A percentile compares a stretch with the other conserved stretches of the same genome.
Evolutionary conservation across 2,888 invertebrate genomes (phyloP).

Genomic region (Philereme transversata): DNA sequence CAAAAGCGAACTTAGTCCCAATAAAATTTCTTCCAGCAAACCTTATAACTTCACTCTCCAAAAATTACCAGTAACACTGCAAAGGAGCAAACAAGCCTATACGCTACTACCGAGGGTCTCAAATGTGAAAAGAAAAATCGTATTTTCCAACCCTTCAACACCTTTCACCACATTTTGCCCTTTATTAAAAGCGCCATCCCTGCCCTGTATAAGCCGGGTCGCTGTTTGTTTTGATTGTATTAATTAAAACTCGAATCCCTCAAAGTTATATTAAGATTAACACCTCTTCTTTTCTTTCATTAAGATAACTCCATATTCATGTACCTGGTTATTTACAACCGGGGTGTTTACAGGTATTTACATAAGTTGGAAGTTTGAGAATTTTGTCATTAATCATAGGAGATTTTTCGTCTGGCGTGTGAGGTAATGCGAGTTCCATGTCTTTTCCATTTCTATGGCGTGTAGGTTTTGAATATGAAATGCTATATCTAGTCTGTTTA

Average conservation of each 20-base stretch:
- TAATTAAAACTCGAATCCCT: slow-evolving; percentile 76
- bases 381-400: slow-evolving; percentile 32
- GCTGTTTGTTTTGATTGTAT: slow-evolving; percentile 83
- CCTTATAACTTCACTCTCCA: too few relatives aligned
- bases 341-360: slow-evolving; percentile 37
- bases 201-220: slow-evolving; percentile 63
- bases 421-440: not conserved
- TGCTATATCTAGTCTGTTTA: too few relatives aligned
- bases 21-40: too few relatives aligned
- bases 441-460: not conserved
- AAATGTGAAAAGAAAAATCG: not conserved
- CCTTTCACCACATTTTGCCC: slow-evolving; percentile 11
- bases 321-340: slow-evolving; percentile 34
- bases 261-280: slow-evolving; percentile 80
- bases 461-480: not conserved
- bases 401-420: slow-evolving; percentile 14
- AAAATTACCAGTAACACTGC: too few relatives aligned
- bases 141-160: slow-evolving; percentile 4
- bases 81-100: not conserved
- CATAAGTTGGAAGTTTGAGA: slow-evolving; percentile 33
- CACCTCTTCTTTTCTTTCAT: slow-evolving; percentile 78
- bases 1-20: too few relatives aligned
- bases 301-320: slow-evolving; percentile 75
- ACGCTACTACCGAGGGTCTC: not conserved
- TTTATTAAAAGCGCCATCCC: slow-evolving; percentile 41